Conservation (phyloP, 2,888 invertebrate species). For the Malacosoma neustria region DNA sequence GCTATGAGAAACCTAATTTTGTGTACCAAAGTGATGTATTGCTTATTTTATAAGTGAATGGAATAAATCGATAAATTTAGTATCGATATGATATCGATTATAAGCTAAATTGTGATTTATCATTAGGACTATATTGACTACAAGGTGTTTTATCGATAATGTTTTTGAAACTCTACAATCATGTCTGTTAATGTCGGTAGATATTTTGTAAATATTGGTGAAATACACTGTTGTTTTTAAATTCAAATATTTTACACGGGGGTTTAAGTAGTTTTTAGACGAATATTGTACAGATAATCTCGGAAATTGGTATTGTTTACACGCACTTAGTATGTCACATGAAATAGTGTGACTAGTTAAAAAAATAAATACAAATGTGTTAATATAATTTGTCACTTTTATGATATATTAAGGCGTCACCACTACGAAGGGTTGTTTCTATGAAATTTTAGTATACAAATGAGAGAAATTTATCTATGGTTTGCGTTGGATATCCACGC, state of each 20-base stretch:
- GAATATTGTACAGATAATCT: background rate
- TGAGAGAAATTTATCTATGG: too few relatives aligned
- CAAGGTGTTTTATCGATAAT: conserved; percentile 34
- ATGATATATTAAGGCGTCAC: too few relatives aligned
- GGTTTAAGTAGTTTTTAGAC: conserved; percentile 23
- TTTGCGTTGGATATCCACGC: too few relatives aligned
- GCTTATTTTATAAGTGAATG: conserved; percentile 21
- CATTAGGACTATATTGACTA: conserved; percentile 52
- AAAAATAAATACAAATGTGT: too few relatives aligned
- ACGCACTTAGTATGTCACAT: too few relatives aligned
- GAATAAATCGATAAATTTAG: conserved; percentile 13
- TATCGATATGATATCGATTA: conserved; percentile 24
- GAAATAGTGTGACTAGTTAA: too few relatives aligned
- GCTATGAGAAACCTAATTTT: conserved; percentile 44
- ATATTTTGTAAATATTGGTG: conserved; percentile 53
- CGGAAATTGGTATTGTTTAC: too few relatives aligned
- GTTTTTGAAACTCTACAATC: conserved; percentile 30
- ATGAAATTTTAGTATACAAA: too few relatives aligned
- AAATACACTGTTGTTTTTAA: conserved; percentile 55
- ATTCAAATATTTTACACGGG: conserved; percentile 61
- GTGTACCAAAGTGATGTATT: conserved; percentile 60
- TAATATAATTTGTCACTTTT: too few relatives aligned
- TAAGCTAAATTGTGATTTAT: conserved; percentile 47
- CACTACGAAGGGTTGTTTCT: too few relatives aligned
- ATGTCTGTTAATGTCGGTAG: conserved; percentile 4